Evolutionary conservation across 2,113 vertebrate species (phyloP), one percentile per base, ranked within the genome.

Genomic region (Oncorhynchus clarkii): DNA sequence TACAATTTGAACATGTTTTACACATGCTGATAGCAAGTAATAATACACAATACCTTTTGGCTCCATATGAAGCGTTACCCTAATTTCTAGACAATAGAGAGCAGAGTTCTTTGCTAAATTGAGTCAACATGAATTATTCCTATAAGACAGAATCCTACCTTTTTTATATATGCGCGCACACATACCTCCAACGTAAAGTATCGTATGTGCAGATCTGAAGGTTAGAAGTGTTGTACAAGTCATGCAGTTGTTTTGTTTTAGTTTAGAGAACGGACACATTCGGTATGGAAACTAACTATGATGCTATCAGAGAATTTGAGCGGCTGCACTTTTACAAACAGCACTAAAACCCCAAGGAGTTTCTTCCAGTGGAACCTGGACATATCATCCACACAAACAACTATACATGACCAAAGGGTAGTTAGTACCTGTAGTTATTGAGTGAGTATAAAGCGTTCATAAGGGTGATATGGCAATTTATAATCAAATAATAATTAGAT

Each of bases 291-390:
- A 76, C 39, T 51, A 67, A 69, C 31, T 18, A 68, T 2, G 75
- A 54, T 75, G 34, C 6, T 79, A 75, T 83, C 54, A 73, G 87
- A 83, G 85, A 88, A 86, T 88, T 81, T 82, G 80, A 81, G 80
- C 86, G 82, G 86, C 79, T 80, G 87, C 86, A 90, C 86, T 89
- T 90, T 84, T 80, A 84, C 76, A 78, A 79, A 79, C 70, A 67
- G 69, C 54, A 49, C 69, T 75, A 70, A 79, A 54, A 87, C 73
- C 76, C 67, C 67, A 69, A 24, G 75, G 71, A 70, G 81, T 2
- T 68, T 54, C 72, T 51, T 60, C 34, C 14, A 8, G 5, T 39
- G 72, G 67, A 18, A 75, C 13, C 71, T 34, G 27, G 34, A 70
- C 48, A 49, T 45, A n/a, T 34, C 60, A 73, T 24, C 67, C 67